Percentiles rank a stretch among this genome's conserved stretches.
Conservation (phyloP, 2,113 vertebrate species). For the Poeciliopsis turrubarensis region DNA sequence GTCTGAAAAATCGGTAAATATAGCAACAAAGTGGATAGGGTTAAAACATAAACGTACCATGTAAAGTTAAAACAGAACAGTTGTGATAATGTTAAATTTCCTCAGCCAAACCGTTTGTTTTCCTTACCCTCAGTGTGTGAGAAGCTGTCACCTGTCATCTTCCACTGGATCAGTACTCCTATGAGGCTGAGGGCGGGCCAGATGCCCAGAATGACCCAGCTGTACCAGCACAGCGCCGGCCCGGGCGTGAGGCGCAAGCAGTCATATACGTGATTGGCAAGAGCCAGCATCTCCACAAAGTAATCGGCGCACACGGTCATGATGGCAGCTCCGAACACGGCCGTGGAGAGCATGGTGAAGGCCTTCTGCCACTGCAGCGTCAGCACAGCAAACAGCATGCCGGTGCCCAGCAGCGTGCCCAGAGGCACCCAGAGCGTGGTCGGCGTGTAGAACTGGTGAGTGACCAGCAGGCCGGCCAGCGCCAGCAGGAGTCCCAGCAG, state of each 20-base stretch:
- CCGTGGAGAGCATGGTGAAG: conserved; percentile 86
- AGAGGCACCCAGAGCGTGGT: conserved; percentile 87
- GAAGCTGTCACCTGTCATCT: conserved; percentile 83
- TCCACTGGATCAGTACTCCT: conserved; percentile 88
- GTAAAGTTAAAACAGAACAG: background rate
- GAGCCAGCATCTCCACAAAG: conserved; percentile 84
- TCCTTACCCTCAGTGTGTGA: conserved; percentile 84
- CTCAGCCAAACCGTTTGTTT: background rate
- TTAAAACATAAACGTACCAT: background rate
- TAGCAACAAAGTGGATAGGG: too few relatives aligned
- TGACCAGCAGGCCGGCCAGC: conserved; percentile 79
- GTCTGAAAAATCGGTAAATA: too few relatives aligned
- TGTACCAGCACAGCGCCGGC: conserved; percentile 87
- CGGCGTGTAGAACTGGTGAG: conserved; percentile 84
- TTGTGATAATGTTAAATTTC: too few relatives aligned
- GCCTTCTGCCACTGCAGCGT: conserved; percentile 87
- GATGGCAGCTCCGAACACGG: conserved; percentile 84
- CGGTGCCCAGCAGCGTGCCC: conserved; percentile 82
- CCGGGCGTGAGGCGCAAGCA: conserved; percentile 80
- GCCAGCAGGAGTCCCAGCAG: conserved; percentile 87
- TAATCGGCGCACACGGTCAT: conserved; percentile 87
- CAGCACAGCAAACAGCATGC: conserved; percentile 87
- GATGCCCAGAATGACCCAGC: conserved; percentile 87
- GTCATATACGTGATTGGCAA: conserved; percentile 80
- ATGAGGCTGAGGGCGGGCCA: conserved; percentile 86